Conservation (phyloP, 2,113 vertebrate species). For the Galeopterus variegatus region DNA sequence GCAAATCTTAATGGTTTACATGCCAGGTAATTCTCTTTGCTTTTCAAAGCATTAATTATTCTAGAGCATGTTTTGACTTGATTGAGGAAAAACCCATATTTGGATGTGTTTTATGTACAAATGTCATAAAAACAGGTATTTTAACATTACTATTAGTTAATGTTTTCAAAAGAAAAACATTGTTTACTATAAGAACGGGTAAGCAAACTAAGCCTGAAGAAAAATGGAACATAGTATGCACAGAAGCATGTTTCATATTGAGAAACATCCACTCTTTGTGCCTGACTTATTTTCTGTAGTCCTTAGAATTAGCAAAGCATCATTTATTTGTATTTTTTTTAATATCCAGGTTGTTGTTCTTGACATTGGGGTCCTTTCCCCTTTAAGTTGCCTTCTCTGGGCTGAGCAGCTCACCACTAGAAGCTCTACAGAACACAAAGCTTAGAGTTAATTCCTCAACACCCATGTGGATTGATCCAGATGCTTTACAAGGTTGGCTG, state of each 20-base stretch:
- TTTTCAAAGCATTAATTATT: slow-evolving; percentile 21
- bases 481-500: not conserved
- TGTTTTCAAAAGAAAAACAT: not conserved
- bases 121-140: not conserved
- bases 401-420: not conserved
- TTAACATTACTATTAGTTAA: not conserved
- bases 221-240: not conserved
- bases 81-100: not conserved
- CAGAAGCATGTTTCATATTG: not conserved
- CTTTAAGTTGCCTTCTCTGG: not conserved
- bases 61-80: not conserved
- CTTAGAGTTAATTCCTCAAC: not conserved
- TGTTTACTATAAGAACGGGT: not conserved
- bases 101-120: not conserved
- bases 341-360: not conserved
- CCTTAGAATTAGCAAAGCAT: not conserved
- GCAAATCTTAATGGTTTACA: not conserved
- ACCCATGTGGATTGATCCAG: not conserved
- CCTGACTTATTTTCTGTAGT: not conserved
- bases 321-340: not conserved
- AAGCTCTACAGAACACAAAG: not conserved
- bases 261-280: not conserved
- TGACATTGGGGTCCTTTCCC: not conserved
- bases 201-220: not conserved
- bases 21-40: not conserved